Evolutionary conservation across 1,140 invertebrate genomes (phyloP).

Genomic region (Agraylea sexmaculata): DNA sequence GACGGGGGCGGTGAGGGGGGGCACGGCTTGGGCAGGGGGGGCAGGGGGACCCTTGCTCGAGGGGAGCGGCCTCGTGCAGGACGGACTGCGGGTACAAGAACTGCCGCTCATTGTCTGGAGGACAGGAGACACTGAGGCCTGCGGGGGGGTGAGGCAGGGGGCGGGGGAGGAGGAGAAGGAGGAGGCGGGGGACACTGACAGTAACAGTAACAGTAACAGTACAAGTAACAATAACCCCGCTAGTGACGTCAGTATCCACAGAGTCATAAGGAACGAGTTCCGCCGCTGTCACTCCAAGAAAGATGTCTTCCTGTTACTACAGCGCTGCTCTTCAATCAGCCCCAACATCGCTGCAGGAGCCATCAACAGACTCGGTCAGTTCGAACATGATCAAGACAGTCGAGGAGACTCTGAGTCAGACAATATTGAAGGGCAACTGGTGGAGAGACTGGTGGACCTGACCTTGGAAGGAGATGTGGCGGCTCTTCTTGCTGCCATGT

Average conservation of each 20-base stretch:
- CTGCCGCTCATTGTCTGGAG: slow-evolving; percentile 53
- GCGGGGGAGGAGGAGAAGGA: too few species aligned
- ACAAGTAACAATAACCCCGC: slow-evolving; percentile 11
- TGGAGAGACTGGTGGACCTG: slow-evolving; percentile 34
- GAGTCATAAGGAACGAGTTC: slow-evolving; percentile 36
- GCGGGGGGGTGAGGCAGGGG: too few species aligned
- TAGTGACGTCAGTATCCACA: slow-evolving; percentile 27
- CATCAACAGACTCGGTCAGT: slow-evolving; percentile 16
- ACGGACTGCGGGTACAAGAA: slow-evolving; percentile 54
- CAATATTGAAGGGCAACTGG: slow-evolving; percentile 33
- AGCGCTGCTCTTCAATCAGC: slow-evolving; percentile 37
- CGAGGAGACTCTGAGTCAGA: slow-evolving; percentile 28
- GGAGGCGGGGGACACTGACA: slow-evolving; percentile 22
- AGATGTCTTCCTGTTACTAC: slow-evolving; percentile 34
- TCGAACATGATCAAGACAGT: background rate
- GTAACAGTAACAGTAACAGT: slow-evolving; percentile 11
- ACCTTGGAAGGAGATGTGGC: slow-evolving; percentile 36
- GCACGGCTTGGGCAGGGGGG: too few species aligned
- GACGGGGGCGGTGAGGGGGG: too few species aligned
- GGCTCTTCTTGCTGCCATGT: slow-evolving; percentile 34
- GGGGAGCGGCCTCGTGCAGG: slow-evolving; percentile 53
- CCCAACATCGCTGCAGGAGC: slow-evolving; percentile 37
- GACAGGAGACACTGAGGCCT: slow-evolving; percentile 28
- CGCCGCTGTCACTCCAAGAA: slow-evolving; percentile 31
- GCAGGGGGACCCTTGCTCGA: too few species aligned